Base-by-base conservation (phyloP, 1,140 invertebrate species). In the Lasioglossum albipes region DNA sequence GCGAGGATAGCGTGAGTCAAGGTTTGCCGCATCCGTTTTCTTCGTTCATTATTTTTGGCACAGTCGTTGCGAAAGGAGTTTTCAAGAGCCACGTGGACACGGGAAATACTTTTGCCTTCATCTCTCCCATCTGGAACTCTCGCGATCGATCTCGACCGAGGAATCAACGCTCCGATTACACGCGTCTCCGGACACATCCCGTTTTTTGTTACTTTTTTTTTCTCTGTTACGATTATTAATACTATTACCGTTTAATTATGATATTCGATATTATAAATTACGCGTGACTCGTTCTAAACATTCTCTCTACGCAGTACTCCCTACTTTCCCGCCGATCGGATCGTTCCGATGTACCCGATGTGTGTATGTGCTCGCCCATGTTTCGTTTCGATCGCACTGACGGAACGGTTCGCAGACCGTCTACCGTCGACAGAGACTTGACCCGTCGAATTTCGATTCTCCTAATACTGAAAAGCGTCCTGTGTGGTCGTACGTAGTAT, bases 191-290 rank as follows among this genome's bases (percentile, higher is more conserved):
- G 57, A 59, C 57, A 59, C n/a, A 59, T 59, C 57, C 57, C 57
- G 57, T 59, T 31, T 79, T 54, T 36, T 36, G 36, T 36, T 36
- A 36, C 27, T 27, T 36, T 36, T 36, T 36, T 3, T 9, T 49
- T 49, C 13, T 49, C 10, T 9, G 7, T 49, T 80, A 77, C 73
- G 70, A 85, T 83, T 79, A 86, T 74, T 86, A 83, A 83, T 80
- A 75, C 71, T 83, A 83, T 74, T 57, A 49, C 74, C 81, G 81
- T 59, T 86, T 87, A 87, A 83, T 64, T 75, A 74, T 76, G 82
- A 66, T 80, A 81, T 76, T 86, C 83, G 79, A 75, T 85, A 84
- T 71, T 88, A 85, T 86, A 83, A 79, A 87, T 88, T 84, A 87
- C 83, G 83, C 88, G 81, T n/a, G 83, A 84, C 73, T 70, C 74